Evolutionary conservation across 2,797 vertebrate species (phyloP), one percentile per base, ranked within the genome.

Genomic region (Zenarchopterus dispar): DNA sequence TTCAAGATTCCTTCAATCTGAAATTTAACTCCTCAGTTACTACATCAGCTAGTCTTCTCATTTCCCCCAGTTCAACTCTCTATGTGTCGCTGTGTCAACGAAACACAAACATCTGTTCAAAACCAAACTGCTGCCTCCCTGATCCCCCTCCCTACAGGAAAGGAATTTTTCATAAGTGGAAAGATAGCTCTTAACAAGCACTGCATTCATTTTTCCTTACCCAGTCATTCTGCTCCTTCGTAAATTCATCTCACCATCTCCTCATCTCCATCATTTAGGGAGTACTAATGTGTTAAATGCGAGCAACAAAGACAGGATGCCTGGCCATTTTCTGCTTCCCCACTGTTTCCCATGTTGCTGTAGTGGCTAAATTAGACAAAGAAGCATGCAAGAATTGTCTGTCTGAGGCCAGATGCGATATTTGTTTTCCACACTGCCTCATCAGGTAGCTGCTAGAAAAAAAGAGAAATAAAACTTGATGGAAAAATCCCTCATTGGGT

Each of bases 241-340:
- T 62, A 42, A 33, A 17, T 54, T 53, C 70, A 49, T 54, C 61
- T 70, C 76, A 51, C 74, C 76, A 57, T 80, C 78, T 84, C 87
- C 67, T 78, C 78, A 63, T 83, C 79, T 66, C 65, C 42, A 17
- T 85, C 89, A 80, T 88, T 90, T 90, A 80, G 84, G 75, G 69
- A 81, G 45, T 33, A 58, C 77, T 93, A 90, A 92, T 91, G 89
- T 88, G 82, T 88, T 93, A 92, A 91, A 93, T 79, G 83, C 51
- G 75, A 90, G 82, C 86, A 84, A 81, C 71, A 81, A 82, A 90
- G 89, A 89, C 78, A 77, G 91, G 86, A 92, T 79, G 88, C 89
- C 84, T 91, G 73, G 85, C 88, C 84, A 88, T 91, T 93, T 90
- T 88, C 84, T 67, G 83, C 80, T 80, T 87, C 84, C 91, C 90